Conservation (phyloP, 2,888 invertebrate species). For the Coecobrya sp. region DNA sequence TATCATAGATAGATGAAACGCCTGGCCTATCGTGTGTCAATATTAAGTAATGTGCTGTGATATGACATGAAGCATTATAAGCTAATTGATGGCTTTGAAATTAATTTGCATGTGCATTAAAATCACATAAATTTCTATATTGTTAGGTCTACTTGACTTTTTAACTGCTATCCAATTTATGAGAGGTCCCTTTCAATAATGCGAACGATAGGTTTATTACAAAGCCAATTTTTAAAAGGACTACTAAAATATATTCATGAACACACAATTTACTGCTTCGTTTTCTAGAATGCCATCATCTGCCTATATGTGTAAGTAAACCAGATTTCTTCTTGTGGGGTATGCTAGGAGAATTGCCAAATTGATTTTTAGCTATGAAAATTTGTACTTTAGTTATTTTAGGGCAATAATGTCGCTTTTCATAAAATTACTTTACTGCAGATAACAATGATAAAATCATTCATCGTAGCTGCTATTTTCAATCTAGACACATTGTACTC, state of each 20-base stretch:
- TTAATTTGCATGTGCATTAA: constrained; percentile 85
- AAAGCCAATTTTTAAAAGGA: background rate
- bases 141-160: constrained; percentile 63
- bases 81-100: constrained; percentile 81
- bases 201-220: background rate
- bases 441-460: constrained; percentile 34
- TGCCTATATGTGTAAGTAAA: constrained; percentile 25
- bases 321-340: constrained; percentile 51
- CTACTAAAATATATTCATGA: background rate
- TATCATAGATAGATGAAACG: constrained; percentile 1
- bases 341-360: background rate
- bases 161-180: constrained; percentile 74
- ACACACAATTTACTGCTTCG: background rate
- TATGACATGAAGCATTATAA: constrained; percentile 77
- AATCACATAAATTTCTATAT: constrained; percentile 79
- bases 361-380: background rate
- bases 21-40: constrained; percentile 33
- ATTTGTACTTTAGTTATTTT: constrained; percentile 1
- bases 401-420: constrained; percentile 4
- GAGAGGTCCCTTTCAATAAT: constrained; percentile 32
- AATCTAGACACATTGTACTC: background rate
- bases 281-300: background rate
- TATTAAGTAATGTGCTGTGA: constrained; percentile 48
- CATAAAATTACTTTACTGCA: constrained; percentile 26
- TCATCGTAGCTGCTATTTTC: constrained; percentile 6